Evolutionary conservation across 2,797 vertebrate genomes (phyloP).

Genomic region (Neostethus bicornis): DNA sequence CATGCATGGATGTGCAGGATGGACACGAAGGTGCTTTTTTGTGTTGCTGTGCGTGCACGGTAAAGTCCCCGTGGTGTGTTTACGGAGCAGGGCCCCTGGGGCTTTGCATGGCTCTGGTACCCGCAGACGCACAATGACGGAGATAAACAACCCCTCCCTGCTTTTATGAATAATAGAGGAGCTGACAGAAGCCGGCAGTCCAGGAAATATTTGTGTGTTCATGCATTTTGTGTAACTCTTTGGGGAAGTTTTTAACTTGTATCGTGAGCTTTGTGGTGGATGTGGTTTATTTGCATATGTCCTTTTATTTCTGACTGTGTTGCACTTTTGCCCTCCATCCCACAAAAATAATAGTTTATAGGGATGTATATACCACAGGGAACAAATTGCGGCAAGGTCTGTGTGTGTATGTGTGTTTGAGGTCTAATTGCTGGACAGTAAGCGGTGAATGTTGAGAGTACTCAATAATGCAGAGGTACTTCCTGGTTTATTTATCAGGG

Average conservation of each 20-base stretch:
- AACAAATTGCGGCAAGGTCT: slow-evolving; percentile 8
- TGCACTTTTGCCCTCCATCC: slow-evolving; percentile 17
- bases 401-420: slow-evolving; percentile 25
- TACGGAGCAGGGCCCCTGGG: slow-evolving; percentile 57
- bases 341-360: slow-evolving; percentile 1
- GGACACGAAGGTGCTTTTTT: slow-evolving; percentile 28
- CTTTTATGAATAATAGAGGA: slow-evolving; percentile 75
- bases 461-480: slow-evolving; percentile 73
- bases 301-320: slow-evolving; percentile 19
- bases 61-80: slow-evolving; percentile 59
- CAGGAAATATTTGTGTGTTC: slow-evolving; percentile 34
- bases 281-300: slow-evolving; percentile 25
- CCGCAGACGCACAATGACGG: slow-evolving; percentile 49
- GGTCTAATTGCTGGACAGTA: slow-evolving; percentile 58
- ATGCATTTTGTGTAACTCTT: slow-evolving; percentile 21
- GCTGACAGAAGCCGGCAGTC: slow-evolving; percentile 48
- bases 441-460: slow-evolving; percentile 16
- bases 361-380: neutral
- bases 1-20: slow-evolving; percentile 13
- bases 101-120: slow-evolving; percentile 49
- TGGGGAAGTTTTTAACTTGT: slow-evolving; percentile 17
- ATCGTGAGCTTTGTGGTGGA: slow-evolving; percentile 6
- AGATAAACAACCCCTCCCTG: slow-evolving; percentile 58
- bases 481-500: slow-evolving; percentile 80
- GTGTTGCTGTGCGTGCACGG: slow-evolving; percentile 22